These are phyloP conservation scores for Drosophila demipolita DNA, from an alignment of 2,888 invertebrate genomes.

Conservation along the genomic window DNA sequence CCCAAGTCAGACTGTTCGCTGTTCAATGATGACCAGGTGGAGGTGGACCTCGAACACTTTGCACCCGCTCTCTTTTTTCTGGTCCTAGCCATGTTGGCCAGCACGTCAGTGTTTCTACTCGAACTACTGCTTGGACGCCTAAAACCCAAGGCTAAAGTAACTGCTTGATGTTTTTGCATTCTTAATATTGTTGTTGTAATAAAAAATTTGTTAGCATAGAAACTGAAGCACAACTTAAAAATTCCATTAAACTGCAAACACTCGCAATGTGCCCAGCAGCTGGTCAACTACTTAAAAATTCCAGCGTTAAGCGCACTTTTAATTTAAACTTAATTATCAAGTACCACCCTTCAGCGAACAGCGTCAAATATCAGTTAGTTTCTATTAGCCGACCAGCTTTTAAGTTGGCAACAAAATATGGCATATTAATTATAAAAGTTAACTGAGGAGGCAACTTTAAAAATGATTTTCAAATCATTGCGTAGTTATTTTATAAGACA, in stretches of 20 bases:
- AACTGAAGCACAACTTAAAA: conserved; percentile 59
- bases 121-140: conserved; percentile 55
- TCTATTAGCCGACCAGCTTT: conserved; percentile 64
- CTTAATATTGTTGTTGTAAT: conserved; percentile 49
- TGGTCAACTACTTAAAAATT: conserved; percentile 33
- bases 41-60: conserved; percentile 82
- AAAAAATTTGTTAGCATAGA: conserved; percentile 44
- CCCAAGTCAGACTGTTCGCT: conserved; percentile 75
- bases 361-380: conserved; percentile 39
- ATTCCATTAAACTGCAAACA: conserved; percentile 76
- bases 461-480: background rate
- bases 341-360: conserved; percentile 6
- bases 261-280: conserved; percentile 31
- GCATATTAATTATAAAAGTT: background rate
- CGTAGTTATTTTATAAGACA: background rate
- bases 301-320: conserved; percentile 44
- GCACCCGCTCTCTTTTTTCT: conserved; percentile 78
- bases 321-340: conserved; percentile 65
- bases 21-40: conserved; percentile 66
- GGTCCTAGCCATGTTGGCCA: conserved; percentile 67
- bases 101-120: conserved; percentile 59
- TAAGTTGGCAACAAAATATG: conserved; percentile 24
- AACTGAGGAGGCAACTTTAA: background rate
- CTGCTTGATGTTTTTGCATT: conserved; percentile 46
- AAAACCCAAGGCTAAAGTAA: background rate